These are phyloP conservation scores for Clytia hemisphaerica DNA, from an alignment of 30 jellyfish, hydroid and myxozoan genomes.

Conservation along the genomic window DNA sequence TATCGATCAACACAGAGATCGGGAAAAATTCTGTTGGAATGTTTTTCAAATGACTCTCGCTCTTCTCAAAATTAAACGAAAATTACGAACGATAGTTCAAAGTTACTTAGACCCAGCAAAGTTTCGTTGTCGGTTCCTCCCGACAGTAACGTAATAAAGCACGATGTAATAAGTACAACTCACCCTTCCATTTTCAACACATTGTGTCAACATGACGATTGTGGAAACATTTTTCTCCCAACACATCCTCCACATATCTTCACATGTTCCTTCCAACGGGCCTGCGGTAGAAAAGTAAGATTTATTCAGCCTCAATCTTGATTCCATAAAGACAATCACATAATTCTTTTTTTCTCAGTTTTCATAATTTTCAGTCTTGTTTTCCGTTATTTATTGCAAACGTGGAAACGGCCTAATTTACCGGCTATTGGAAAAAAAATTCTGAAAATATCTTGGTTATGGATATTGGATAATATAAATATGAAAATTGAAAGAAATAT, in stretches of 20 bases:
- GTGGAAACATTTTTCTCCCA: slow-evolving; percentile 69
- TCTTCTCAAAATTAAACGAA: too few species aligned
- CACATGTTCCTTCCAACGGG: slow-evolving; percentile 67
- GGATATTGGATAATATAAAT: not conserved
- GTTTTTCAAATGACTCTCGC: too few species aligned
- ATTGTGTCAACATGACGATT: slow-evolving; percentile 72
- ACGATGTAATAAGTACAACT: not conserved
- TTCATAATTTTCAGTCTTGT: not conserved
- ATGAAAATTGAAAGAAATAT: not conserved
- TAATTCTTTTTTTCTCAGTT: too few species aligned
- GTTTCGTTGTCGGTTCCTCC: too few species aligned
- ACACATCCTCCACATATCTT: slow-evolving; percentile 89
- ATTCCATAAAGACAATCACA: too few species aligned
- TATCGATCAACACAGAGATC: too few species aligned
- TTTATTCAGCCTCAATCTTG: not conserved
- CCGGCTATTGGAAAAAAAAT: not conserved
- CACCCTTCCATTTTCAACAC: slow-evolving; percentile 66
- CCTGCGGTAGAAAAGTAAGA: slow-evolving; percentile 39
- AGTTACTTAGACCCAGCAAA: too few species aligned
- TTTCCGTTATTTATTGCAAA: not conserved
- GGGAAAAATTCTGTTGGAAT: too few species aligned
- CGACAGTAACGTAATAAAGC: too few species aligned
- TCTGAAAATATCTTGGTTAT: not conserved
- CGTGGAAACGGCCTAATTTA: not conserved
- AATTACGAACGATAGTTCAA: too few species aligned